Evolutionary conservation across 2,113 vertebrate species (phyloP).

Genomic region (Diphyllodes magnificus): DNA sequence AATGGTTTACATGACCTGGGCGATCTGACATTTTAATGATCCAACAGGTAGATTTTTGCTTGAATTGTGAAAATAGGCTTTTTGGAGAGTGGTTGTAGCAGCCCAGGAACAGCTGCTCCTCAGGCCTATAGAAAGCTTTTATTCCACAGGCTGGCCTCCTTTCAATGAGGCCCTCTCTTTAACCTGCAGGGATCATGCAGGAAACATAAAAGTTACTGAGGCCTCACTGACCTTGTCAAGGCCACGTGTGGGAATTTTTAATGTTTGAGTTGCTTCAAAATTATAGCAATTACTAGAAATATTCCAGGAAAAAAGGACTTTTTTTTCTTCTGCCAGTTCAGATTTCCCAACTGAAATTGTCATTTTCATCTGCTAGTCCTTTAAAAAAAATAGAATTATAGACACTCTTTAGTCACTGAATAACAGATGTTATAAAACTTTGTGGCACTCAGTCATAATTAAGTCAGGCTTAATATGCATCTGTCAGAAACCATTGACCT

Average conservation of each 20-base stretch:
- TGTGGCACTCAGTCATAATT: conserved; percentile 47
- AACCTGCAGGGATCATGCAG: conserved; percentile 67
- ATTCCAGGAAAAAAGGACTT: conserved; percentile 77
- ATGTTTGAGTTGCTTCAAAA: conserved; percentile 87
- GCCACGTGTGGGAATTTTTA: conserved; percentile 89
- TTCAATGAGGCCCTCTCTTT: conserved; percentile 50
- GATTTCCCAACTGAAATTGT: conserved; percentile 58
- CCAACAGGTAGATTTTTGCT: conserved; percentile 28
- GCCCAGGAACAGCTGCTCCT: conserved; percentile 56
- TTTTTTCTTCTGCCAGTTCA: conserved; percentile 42
- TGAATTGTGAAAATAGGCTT: neutral
- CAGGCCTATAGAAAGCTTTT: conserved; percentile 46
- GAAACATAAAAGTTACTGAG: conserved; percentile 72
- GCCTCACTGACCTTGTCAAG: conserved; percentile 81
- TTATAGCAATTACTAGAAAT: conserved; percentile 91
- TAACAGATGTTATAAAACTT: conserved; percentile 66
- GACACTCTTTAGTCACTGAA: conserved; percentile 44
- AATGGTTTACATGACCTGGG: neutral
- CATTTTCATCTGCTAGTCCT: conserved; percentile 71
- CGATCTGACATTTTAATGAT: neutral
- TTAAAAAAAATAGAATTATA: conserved; percentile 55
- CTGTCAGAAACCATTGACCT: conserved; percentile 76
- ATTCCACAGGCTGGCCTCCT: conserved; percentile 61
- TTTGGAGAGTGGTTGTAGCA: neutral
- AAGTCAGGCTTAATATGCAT: conserved; percentile 72